Percentiles rank a stretch among this genome's conserved stretches.
Conservation (phyloP, 92 coral and sea anemone species). For the Heteractis magnifica region DNA sequence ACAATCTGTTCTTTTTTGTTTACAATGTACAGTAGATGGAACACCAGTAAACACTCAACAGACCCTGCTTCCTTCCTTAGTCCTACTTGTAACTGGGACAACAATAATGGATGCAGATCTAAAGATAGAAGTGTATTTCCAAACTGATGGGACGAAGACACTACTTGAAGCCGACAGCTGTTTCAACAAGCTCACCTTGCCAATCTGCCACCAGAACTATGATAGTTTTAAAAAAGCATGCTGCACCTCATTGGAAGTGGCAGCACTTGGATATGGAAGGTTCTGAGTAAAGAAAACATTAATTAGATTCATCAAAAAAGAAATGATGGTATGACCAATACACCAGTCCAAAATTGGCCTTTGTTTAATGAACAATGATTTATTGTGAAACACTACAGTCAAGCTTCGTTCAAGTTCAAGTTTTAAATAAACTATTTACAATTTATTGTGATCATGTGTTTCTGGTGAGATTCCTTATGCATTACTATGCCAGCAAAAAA, state of each 20-base stretch:
- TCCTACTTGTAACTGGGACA: not conserved
- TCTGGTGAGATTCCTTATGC: not conserved
- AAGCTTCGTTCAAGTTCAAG: no score
- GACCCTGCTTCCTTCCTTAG: slow-evolving; percentile 9
- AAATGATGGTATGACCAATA: not conserved
- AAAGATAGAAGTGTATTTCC: slow-evolving; percentile 16
- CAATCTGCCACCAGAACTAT: slow-evolving; percentile 5
- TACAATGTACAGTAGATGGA: not conserved
- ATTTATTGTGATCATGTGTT: not conserved
- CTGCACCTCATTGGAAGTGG: slow-evolving; percentile 10
- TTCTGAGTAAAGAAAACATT: slow-evolving; percentile 8
- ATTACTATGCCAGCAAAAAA: not conserved
- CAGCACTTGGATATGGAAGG: slow-evolving; percentile 16
- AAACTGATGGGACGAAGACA: slow-evolving; percentile 2
- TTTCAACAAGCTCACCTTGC: slow-evolving; percentile 14
- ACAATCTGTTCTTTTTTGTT: not conserved
- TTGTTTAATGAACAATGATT: not conserved
- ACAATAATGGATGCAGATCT: slow-evolving; percentile 11
- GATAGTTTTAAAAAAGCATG: slow-evolving; percentile 13
- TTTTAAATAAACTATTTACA: not conserved
- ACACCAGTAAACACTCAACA: not conserved
- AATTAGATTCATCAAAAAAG: not conserved
- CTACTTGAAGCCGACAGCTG: slow-evolving; percentile 24
- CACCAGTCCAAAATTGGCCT: not conserved
- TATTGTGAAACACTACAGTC: not conserved